Conservation (phyloP, 2,888 invertebrate species). For the Tetheella fluctuosa region DNA sequence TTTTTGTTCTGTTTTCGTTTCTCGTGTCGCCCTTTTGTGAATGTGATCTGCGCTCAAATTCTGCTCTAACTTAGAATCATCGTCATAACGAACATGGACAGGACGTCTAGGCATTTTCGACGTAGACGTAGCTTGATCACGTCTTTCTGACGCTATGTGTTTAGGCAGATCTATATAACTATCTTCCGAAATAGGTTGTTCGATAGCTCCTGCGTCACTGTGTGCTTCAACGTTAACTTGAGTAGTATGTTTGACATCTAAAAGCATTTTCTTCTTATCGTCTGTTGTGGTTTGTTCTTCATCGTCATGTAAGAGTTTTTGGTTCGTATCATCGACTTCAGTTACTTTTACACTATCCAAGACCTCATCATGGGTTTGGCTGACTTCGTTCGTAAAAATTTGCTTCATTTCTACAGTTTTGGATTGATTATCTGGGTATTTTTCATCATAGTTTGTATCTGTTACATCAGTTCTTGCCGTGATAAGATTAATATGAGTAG, state of each 20-base stretch:
- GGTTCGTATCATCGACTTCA: not conserved
- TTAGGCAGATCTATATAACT: not conserved
- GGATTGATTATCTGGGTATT: slow-evolving; percentile 1
- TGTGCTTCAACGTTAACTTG: not conserved
- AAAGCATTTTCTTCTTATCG: not conserved
- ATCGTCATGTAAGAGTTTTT: not conserved
- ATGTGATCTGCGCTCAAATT: not conserved
- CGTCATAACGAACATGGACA: slow-evolving; percentile 31
- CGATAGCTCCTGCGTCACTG: not conserved
- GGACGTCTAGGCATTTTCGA: slow-evolving; percentile 23
- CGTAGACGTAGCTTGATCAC: slow-evolving; percentile 20
- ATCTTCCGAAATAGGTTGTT: not conserved
- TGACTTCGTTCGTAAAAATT: not conserved
- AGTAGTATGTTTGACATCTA: not conserved
- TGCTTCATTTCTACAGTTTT: not conserved
- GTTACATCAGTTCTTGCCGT: not conserved
- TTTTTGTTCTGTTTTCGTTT: not conserved
- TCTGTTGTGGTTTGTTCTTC: not conserved
- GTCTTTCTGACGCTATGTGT: not conserved
- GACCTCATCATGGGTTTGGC: not conserved
- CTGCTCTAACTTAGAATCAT: slow-evolving; percentile 21
- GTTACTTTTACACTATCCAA: not conserved
- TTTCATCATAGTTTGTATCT: not conserved
- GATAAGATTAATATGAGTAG: slow-evolving; percentile 4
- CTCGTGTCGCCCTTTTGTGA: not conserved